A percentile compares a stretch with the other conserved stretches of the same genome.
These are phyloP conservation scores for Idaea straminata DNA, from an alignment of 2,888 invertebrate species.

Conservation along the genomic window DNA sequence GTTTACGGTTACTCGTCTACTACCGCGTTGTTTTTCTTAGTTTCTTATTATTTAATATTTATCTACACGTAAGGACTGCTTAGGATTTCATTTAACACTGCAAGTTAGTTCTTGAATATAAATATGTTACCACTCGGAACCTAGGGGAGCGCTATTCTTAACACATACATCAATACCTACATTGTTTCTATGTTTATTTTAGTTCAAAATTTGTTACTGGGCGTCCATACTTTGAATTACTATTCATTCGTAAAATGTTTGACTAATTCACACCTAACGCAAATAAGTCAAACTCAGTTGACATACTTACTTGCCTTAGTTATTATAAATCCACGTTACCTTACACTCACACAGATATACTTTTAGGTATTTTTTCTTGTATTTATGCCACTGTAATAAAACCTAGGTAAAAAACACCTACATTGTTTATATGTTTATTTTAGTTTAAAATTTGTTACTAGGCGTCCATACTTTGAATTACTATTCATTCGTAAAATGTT, in stretches of 20 bases:
- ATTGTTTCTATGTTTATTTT: background rate
- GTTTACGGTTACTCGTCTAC: conserved; percentile 23
- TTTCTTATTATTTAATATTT: background rate
- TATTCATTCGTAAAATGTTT: no score
- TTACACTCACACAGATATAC: no score
- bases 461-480: no score
- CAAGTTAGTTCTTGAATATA: conserved; percentile 16
- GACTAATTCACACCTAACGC: no score
- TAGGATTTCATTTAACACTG: conserved; percentile 47
- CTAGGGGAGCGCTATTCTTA: background rate
- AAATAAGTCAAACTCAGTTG: no score
- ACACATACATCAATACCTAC: background rate
- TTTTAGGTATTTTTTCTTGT: background rate
- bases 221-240: no score
- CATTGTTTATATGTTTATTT: background rate
- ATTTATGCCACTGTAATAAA: background rate
- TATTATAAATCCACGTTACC: no score
- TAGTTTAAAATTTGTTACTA: background rate
- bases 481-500: no score
- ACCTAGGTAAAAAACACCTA: background rate
- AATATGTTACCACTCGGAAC: conserved; percentile 15
- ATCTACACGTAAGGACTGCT: conserved; percentile 39
- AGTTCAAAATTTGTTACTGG: background rate
- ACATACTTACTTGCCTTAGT: no score
- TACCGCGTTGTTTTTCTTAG: background rate